Percentiles rank a stretch among this genome's conserved stretches.
These are phyloP conservation scores for Leptobrachium leishanense DNA, from an alignment of 2,113 vertebrate genomes.

Conservation along the genomic window DNA sequence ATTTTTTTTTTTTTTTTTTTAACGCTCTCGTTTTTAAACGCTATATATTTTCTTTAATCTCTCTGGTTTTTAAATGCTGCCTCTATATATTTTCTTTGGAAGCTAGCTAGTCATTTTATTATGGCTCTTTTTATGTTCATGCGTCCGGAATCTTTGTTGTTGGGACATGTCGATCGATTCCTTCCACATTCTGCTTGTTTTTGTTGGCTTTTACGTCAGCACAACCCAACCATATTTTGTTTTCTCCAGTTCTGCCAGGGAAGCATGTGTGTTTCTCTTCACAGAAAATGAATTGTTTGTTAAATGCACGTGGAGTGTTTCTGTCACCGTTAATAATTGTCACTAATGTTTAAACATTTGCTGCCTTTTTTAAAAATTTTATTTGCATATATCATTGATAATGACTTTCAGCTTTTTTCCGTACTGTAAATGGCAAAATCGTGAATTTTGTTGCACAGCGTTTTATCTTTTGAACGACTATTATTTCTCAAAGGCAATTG, in stretches of 20 bases:
- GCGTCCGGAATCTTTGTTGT: constrained; percentile 8
- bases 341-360: constrained; percentile 18
- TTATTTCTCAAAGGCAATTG: no score
- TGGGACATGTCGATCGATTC: constrained; percentile 4
- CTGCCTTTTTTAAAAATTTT: not conserved
- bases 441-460: not conserved
- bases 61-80: no score
- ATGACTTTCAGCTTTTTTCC: not conserved
- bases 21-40: no score
- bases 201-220: not conserved
- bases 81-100: not conserved
- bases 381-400: constrained; percentile 20
- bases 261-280: constrained; percentile 42
- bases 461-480: no score
- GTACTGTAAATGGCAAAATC: not conserved
- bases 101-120: not conserved
- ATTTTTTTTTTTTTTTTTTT: no score
- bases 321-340: constrained; percentile 33
- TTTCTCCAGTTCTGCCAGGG: constrained; percentile 30
- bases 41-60: no score
- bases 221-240: constrained; percentile 39
- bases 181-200: not conserved
- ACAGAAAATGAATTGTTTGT: constrained; percentile 46
- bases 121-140: not conserved
- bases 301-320: constrained; percentile 14